phyloP scores from a whole-genome alignment of 1,140 invertebrate genomes.

The Ruditapes philippinarum region DNA sequence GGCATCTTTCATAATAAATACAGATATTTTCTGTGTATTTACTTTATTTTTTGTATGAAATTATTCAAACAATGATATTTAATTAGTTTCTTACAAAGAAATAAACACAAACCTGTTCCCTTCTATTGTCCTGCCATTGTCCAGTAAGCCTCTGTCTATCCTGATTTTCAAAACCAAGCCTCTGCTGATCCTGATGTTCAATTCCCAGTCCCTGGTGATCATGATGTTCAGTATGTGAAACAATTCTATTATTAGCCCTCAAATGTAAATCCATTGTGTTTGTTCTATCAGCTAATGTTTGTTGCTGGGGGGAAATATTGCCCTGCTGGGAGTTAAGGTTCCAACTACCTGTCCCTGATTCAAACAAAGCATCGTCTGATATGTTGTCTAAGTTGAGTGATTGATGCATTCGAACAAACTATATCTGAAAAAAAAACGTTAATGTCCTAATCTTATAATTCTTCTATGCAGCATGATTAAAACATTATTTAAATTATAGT shows the following conservation, averaged over 20 bases:
- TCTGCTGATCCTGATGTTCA: background rate
- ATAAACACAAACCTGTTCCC: background rate
- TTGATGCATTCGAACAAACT: background rate
- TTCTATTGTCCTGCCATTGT: background rate
- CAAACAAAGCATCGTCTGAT: constrained; percentile 11
- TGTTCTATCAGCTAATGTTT: background rate
- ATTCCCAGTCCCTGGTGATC: background rate
- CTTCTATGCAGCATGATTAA: too few relatives aligned
- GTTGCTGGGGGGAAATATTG: background rate
- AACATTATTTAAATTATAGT: too few relatives aligned
- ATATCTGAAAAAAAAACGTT: too few relatives aligned
- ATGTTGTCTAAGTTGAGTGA: constrained; percentile 4
- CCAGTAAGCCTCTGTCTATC: background rate
- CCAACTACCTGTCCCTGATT: background rate
- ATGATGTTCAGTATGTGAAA: background rate
- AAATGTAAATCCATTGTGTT: constrained; percentile 6
- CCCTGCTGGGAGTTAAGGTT: background rate
- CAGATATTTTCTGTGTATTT: too few relatives aligned
- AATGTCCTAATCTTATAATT: too few relatives aligned
- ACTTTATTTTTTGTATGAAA: too few relatives aligned
- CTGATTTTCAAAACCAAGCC: background rate
- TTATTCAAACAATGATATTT: too few relatives aligned
- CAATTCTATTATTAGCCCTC: background rate
- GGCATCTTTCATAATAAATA: too few relatives aligned
- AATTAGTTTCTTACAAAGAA: too few relatives aligned